Base-by-base conservation (phyloP, 2,888 invertebrate species). In the Megamerina dolium region DNA sequence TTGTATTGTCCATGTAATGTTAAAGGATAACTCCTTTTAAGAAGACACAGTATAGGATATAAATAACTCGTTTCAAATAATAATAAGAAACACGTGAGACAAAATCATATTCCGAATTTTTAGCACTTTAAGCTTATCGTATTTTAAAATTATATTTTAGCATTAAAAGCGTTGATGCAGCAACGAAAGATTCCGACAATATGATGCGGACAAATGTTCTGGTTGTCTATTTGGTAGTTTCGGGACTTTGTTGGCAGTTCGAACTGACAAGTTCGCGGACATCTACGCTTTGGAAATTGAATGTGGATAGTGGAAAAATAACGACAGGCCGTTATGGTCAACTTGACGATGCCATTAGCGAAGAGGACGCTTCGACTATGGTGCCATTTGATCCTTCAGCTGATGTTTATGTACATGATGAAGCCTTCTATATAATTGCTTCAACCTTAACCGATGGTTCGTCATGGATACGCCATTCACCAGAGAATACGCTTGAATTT, bases 231-330 rank as follows among this genome's bases (percentile, higher is more conserved):
- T 39, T 63, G 36, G 52, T 53, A 29, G 37, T 61, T 27, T 53
- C 52, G 42, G 56, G 55, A 27, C 50, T 64, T 18, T 63, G 55
- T 52, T 70, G 78, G 51, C 56, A 60, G 49, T 51, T 64, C 36
- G 53, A 55, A 35, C 41, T 59, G 40, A 86, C 82, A 53, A 89
- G 88, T 73, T 87, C 89, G 27, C 79, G 86, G 56, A 86, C 87
- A 29, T 87, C 88, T 41, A 84, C 82, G 58, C 76, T 87, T 64
- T 91, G 90, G 90, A 83, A 83, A 73, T 73, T 91, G 48, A 87
- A 83, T 67, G 74, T 77, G 38, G 85, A 87, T 58, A 83, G 81
- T 64, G 85, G 83, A 41, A 82, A 83, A 73, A 83, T 87, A 46
- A 83, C 83, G 43, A 55, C 37, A 45, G 52, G 42, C 12, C 32